Evolutionary conservation across 2,797 vertebrate species (phyloP).

Genomic region (Spondyliosoma cantharus): DNA sequence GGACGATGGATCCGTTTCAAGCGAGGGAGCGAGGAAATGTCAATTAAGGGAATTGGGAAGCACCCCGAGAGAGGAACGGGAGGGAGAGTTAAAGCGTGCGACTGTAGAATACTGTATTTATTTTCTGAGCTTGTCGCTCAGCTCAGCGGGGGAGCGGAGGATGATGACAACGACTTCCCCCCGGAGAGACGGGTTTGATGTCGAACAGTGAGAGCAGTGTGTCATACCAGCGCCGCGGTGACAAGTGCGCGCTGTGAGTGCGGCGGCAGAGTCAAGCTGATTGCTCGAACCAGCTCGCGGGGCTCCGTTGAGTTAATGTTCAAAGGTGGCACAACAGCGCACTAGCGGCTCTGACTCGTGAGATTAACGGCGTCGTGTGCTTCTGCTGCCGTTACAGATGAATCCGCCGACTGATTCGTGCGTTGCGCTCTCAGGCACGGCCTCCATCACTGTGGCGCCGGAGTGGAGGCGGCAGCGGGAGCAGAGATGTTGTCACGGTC

Average conservation of each 20-base stretch:
- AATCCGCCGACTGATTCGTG: background rate
- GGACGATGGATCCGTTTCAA: no score
- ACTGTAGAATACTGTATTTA: background rate
- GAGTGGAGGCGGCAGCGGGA: background rate
- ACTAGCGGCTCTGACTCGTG: background rate
- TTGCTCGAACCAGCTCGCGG: background rate
- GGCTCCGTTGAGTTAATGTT: slow-evolving; percentile 4
- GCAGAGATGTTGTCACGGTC: background rate
- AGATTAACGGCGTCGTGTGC: background rate
- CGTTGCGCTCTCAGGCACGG: background rate
- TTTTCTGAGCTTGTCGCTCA: background rate
- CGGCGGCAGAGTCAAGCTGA: background rate
- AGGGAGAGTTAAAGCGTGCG: no score
- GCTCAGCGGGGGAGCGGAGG: background rate
- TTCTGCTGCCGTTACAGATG: background rate
- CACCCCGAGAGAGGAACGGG: no score
- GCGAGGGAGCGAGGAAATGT: no score
- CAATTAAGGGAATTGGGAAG: no score
- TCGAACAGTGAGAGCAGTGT: background rate
- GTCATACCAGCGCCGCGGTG: background rate
- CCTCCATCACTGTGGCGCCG: background rate
- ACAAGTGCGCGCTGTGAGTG: background rate
- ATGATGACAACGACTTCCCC: background rate
- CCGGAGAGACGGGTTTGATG: background rate
- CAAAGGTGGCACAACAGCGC: background rate